Evolutionary conservation across 2,888 invertebrate species (phyloP).

Genomic region (Ophion ventricosus): DNA sequence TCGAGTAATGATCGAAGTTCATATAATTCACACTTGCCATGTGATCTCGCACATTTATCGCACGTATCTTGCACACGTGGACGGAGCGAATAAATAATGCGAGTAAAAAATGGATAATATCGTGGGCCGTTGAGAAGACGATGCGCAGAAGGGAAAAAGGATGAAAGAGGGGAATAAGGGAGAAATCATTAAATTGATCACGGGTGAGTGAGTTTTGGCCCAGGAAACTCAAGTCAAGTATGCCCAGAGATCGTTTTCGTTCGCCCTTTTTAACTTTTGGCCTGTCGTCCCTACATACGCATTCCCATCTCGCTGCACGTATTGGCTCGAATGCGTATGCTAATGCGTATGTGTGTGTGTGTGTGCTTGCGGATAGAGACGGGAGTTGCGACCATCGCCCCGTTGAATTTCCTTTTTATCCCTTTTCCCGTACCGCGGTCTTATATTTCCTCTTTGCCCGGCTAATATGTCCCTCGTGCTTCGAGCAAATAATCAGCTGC

Average conservation of each 20-base stretch:
- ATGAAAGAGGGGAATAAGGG: slow-evolving; percentile 51
- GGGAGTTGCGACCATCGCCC: slow-evolving; percentile 26
- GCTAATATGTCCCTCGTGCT: slow-evolving; percentile 68
- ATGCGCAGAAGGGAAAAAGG: slow-evolving; percentile 23
- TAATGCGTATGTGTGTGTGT: slow-evolving; percentile 74
- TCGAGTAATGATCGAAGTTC: too few relatives aligned
- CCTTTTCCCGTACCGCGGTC: slow-evolving; percentile 39
- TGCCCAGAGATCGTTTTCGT: slow-evolving; percentile 71
- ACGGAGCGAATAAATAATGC: slow-evolving; percentile 6
- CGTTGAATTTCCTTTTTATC: slow-evolving; percentile 44
- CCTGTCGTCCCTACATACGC: slow-evolving; percentile 57
- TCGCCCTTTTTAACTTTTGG: slow-evolving; percentile 80
- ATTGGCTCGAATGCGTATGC: slow-evolving; percentile 80
- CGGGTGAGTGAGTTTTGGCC: slow-evolving; percentile 75
- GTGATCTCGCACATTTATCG: slow-evolving; percentile 20
- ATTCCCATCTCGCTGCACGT: slow-evolving; percentile 57
- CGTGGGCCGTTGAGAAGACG: slow-evolving; percentile 6
- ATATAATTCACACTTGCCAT: slow-evolving; percentile 29
- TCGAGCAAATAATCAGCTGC: slow-evolving; percentile 79
- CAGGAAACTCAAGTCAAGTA: slow-evolving; percentile 65
- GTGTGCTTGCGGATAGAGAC: slow-evolving; percentile 22
- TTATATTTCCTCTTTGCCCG: slow-evolving; percentile 52
- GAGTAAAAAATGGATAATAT: slow-evolving; percentile 36
- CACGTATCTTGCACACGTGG: background rate
- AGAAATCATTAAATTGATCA: slow-evolving; percentile 80